A percentile compares a stretch with the other conserved stretches of the same genome.
phyloP scores from a whole-genome alignment of 2,888 invertebrate genomes.

The Platynereis dumerilii region DNA sequence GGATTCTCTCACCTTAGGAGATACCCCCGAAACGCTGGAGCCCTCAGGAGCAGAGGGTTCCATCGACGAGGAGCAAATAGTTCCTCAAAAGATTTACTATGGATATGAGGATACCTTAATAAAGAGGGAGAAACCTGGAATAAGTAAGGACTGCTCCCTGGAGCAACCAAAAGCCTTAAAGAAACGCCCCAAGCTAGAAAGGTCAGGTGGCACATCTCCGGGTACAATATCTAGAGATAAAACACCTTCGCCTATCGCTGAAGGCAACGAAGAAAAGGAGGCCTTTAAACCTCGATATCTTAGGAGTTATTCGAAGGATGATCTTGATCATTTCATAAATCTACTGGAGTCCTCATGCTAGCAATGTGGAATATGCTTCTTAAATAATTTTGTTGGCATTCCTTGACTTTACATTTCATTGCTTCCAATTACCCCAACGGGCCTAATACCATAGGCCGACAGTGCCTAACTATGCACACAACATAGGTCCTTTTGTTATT shows the following conservation, averaged over 20 bases:
- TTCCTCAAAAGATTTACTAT: not conserved
- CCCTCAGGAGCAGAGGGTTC: not conserved
- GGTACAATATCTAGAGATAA: not conserved
- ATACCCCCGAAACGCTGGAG: not conserved
- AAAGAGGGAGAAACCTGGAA: not conserved
- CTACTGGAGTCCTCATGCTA: conserved; percentile 20
- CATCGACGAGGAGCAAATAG: not conserved
- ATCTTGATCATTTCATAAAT: conserved; percentile 20
- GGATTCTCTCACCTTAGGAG: not conserved
- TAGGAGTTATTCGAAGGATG: not conserved
- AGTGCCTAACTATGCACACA: too few species aligned
- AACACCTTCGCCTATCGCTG: not conserved
- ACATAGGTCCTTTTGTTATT: too few species aligned
- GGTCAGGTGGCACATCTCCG: not conserved
- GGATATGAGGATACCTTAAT: not conserved
- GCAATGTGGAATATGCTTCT: too few species aligned
- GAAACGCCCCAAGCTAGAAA: not conserved
- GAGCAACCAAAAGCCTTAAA: not conserved
- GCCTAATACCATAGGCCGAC: too few species aligned
- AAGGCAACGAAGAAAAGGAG: too few species aligned
- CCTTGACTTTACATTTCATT: too few species aligned
- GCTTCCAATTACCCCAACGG: too few species aligned
- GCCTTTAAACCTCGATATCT: conserved; percentile 3
- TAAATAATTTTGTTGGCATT: too few species aligned
- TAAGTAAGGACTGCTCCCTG: not conserved